Evolutionary conservation across 2,888 invertebrate species (phyloP).

Genomic region (Stegophylla sp.): DNA sequence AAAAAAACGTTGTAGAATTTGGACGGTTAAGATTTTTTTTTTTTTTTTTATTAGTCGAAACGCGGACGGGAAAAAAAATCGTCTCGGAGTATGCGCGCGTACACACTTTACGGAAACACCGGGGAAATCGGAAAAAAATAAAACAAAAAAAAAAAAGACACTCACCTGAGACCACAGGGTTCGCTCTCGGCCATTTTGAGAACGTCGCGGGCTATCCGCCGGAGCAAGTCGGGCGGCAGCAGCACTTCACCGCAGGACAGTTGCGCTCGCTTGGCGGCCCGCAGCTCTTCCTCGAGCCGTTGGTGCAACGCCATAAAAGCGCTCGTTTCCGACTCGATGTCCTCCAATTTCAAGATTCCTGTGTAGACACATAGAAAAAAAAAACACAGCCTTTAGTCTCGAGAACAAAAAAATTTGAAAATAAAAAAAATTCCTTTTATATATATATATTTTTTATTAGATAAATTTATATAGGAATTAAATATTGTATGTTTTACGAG

Average conservation of each 20-base stretch:
- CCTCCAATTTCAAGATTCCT: slow-evolving; percentile 55
- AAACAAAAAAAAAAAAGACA: slow-evolving; percentile 14
- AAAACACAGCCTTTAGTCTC: slow-evolving; percentile 1
- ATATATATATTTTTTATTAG: neutral
- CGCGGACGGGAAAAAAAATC: neutral
- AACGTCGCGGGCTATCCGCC: slow-evolving; percentile 80
- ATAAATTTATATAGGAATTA: too few relatives aligned
- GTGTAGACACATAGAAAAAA: slow-evolving; percentile 28
- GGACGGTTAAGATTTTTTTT: neutral
- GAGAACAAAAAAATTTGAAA: neutral
- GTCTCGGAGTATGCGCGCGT: too few relatives aligned
- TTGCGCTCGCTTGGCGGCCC: slow-evolving; percentile 81
- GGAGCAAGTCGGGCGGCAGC: slow-evolving; percentile 81
- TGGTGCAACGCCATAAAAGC: slow-evolving; percentile 72
- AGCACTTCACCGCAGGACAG: slow-evolving; percentile 84
- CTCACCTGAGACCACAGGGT: slow-evolving; percentile 80
- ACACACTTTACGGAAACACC: neutral
- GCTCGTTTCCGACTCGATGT: slow-evolving; percentile 57
- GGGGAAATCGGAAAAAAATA: neutral
- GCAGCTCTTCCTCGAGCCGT: slow-evolving; percentile 78
- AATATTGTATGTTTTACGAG: too few relatives aligned
- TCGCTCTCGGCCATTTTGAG: slow-evolving; percentile 84
- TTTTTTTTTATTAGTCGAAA: neutral
- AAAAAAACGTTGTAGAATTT: too few relatives aligned
- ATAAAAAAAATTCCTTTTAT: slow-evolving; percentile 27